Evolutionary conservation across 2,888 invertebrate genomes (phyloP).

Genomic region (Cephus nigrinus): DNA sequence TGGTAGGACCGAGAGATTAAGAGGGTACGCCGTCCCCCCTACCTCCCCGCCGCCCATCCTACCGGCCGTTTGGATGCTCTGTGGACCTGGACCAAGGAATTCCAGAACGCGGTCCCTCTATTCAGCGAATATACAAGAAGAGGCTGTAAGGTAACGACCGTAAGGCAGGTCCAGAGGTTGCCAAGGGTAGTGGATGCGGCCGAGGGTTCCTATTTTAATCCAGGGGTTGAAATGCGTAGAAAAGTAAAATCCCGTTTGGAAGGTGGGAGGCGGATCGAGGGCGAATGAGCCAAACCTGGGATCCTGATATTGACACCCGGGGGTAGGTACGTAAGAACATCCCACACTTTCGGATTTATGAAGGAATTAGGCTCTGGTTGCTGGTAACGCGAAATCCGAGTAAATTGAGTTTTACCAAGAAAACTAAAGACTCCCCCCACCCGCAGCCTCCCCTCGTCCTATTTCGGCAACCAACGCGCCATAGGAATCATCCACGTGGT

Average conservation of each 20-base stretch:
- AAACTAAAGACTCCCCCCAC: neutral
- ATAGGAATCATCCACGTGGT: neutral
- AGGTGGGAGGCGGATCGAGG: neutral
- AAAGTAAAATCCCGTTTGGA: constrained; percentile 25
- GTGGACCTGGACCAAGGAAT: neutral
- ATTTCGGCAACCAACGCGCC: neutral
- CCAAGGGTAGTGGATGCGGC: neutral
- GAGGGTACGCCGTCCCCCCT: neutral
- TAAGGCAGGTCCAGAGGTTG: neutral
- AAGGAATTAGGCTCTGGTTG: constrained; percentile 22
- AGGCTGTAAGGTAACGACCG: neutral
- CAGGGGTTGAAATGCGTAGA: constrained; percentile 25
- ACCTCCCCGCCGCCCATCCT: too few relatives aligned
- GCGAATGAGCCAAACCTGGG: constrained; percentile 25
- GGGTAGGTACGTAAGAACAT: constrained; percentile 37
- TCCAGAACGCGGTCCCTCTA: neutral
- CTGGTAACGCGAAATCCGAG: constrained; percentile 32
- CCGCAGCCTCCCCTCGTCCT: too few relatives aligned
- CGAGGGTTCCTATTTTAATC: constrained; percentile 49
- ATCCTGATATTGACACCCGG: constrained; percentile 44
- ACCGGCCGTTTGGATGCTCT: neutral
- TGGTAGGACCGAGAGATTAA: neutral
- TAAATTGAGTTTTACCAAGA: constrained; percentile 24
- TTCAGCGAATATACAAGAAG: neutral
- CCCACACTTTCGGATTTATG: constrained; percentile 45